Evolutionary conservation across 2,797 vertebrate genomes (phyloP), one percentile per base, ranked within the genome.

Genomic region (Crenichthys baileyi): DNA sequence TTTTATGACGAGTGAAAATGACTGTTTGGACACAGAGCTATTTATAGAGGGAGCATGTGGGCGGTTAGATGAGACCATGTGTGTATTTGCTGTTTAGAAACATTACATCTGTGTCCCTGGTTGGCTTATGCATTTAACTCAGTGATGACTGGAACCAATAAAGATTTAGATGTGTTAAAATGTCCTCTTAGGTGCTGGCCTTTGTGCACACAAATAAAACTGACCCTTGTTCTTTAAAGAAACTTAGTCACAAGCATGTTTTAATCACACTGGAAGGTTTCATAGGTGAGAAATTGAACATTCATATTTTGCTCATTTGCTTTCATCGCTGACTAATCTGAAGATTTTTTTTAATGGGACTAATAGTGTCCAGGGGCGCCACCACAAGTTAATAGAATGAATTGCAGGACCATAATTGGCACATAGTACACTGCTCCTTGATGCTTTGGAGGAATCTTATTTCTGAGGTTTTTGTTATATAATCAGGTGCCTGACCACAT

Each of bases 11-110:
- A 79, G 79, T 86, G 86, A 85, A 86, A 83, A 89, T 80, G 70
- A 89, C 79, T 39, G 76, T 86, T 92, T 90, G 56, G 89, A 89
- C 79, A 82, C 60, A 0, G 78, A 83, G 90, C 75, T 93, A 90
- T 93, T 91, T 90, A 81, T 89, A 78, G 90, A 76, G 20, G 6
- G 39, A 67, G 79, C 73, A 71, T 83, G 84, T 87, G 82, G 88
- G 86, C 58, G 76, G 83, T 31, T 72, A 84, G 83, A 87, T 81
- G 73, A 51, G 79, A 78, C 79, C 55, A 4, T 87, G 83, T 83
- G 83, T 87, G 79, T 82, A 80, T 85, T 24, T 82, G 79, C 77
- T 76, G 46, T 75, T 76, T 75, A 72, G 70, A 86, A 75, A 79
- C 72, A 58, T 72, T 76, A 65, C 80, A 85, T 81, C 7, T 6